phyloP scores from a whole-genome alignment of 2,888 invertebrate genomes.

The Parnassius orleans region DNA sequence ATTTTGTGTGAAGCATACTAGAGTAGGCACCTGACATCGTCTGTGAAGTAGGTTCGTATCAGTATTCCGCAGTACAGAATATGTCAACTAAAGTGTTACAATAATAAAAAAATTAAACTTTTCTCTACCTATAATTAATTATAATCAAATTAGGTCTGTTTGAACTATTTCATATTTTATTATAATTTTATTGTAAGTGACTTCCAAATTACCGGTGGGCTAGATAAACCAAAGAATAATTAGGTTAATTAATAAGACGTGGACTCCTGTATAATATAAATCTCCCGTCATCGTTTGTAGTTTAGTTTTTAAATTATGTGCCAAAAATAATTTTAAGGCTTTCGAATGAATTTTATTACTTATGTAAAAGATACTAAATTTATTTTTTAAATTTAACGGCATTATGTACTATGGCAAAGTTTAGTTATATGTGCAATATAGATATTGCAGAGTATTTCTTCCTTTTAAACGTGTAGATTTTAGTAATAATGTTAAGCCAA shows the following conservation, averaged over 20 bases:
- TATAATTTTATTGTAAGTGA: slow-evolving; percentile 52
- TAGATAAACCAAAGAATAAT: slow-evolving; percentile 78
- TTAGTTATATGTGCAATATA: slow-evolving; percentile 62
- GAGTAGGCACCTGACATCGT: slow-evolving; percentile 12
- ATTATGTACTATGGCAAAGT: slow-evolving; percentile 62
- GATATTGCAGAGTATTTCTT: slow-evolving; percentile 62
- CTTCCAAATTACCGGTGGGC: slow-evolving; percentile 70
- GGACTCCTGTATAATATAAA: slow-evolving; percentile 70
- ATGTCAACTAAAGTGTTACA: slow-evolving; percentile 26
- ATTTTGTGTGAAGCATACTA: slow-evolving; percentile 20
- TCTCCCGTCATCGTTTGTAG: slow-evolving; percentile 53
- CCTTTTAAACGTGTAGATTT: slow-evolving; percentile 48
- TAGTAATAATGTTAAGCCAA: slow-evolving; percentile 54
- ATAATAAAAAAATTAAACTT: slow-evolving; percentile 33
- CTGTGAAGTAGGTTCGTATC: slow-evolving; percentile 17
- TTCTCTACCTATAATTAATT: slow-evolving; percentile 29
- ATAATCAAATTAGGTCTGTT: slow-evolving; percentile 49
- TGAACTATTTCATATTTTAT: slow-evolving; percentile 62
- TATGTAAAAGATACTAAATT: slow-evolving; percentile 45
- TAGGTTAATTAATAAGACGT: slow-evolving; percentile 53
- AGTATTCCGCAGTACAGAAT: slow-evolving; percentile 23
- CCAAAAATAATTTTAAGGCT: slow-evolving; percentile 67
- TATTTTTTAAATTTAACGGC: slow-evolving; percentile 64
- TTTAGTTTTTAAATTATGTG: slow-evolving; percentile 58
- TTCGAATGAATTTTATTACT: slow-evolving; percentile 43